phyloP scores from a whole-genome alignment of 1,140 invertebrate genomes.

The Drosophila dunni region DNA sequence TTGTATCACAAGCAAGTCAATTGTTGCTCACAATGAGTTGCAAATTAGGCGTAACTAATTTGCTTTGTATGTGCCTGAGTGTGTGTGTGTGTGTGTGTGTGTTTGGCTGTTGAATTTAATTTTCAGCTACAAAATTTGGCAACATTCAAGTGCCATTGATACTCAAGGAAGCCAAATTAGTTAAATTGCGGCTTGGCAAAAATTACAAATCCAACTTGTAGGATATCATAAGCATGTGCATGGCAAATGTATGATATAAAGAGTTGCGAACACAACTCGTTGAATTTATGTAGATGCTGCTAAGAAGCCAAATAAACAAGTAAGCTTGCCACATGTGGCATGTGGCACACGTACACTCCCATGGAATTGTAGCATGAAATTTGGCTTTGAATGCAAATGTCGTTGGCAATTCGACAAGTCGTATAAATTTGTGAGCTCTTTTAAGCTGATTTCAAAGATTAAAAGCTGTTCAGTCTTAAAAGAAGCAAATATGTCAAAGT shows the following conservation, averaged over 20 bases:
- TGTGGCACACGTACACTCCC: background rate
- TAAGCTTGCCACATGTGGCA: conserved; percentile 2
- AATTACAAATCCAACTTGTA: conserved; percentile 15
- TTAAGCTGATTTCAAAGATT: too few species aligned
- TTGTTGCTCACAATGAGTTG: conserved; percentile 69
- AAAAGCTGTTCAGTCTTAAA: too few species aligned
- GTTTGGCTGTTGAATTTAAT: conserved; percentile 25
- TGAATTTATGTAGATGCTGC: conserved; percentile 2
- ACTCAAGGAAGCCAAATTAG: conserved; percentile 25
- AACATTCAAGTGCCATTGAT: conserved; percentile 66
- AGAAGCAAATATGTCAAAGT: too few species aligned
- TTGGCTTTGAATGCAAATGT: conserved; percentile 3
- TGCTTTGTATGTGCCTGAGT: conserved; percentile 54
- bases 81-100: background rate
- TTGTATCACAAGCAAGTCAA: conserved; percentile 68
- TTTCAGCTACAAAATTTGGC: conserved; percentile 43
- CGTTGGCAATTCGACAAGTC: background rate
- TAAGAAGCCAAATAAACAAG: conserved; percentile 2
- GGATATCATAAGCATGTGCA: background rate
- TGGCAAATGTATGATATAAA: background rate
- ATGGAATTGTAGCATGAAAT: background rate
- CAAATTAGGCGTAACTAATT: conserved; percentile 80
- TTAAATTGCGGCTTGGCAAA: background rate
- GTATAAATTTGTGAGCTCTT: background rate
- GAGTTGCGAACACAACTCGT: background rate